A percentile compares a stretch with the other conserved stretches of the same genome.
Conservation (phyloP, 2,888 invertebrate genomes). For the Chaitophorus viminalis region DNA sequence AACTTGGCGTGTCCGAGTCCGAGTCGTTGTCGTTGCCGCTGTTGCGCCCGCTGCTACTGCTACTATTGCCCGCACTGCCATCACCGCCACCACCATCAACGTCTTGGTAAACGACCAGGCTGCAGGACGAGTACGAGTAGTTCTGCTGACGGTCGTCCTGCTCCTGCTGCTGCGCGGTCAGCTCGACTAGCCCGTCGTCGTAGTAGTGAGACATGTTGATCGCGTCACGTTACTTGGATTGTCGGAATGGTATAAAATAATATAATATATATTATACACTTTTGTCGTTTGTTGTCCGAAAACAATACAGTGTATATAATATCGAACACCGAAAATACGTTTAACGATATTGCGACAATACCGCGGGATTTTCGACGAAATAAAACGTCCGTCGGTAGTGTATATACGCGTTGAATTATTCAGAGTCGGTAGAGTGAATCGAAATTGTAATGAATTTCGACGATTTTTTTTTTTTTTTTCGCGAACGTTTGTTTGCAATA, state of each 20-base stretch:
- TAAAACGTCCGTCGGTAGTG: no score
- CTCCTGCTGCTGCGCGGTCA: not conserved
- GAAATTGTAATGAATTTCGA: not conserved
- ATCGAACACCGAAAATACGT: not conserved
- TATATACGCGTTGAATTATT: no score
- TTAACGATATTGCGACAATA: no score
- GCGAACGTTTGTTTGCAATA: not conserved
- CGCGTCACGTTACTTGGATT: not conserved
- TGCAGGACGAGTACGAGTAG: slow-evolving; percentile 13
- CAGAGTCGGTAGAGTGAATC: not conserved
- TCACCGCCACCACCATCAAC: not conserved
- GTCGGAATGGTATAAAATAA: no score
- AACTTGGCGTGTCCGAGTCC: not conserved
- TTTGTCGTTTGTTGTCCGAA: no score
- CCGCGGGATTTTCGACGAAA: not conserved
- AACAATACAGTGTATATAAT: no score
- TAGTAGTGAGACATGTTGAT: slow-evolving; percentile 7
- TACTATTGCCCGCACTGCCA: not conserved
- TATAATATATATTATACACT: no score
- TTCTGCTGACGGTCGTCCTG: not conserved
- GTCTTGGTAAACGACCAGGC: not conserved
- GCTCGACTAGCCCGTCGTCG: not conserved
- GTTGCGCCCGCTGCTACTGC: slow-evolving; percentile 26
- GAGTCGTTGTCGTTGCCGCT: not conserved
- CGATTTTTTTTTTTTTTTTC: no score